A percentile compares a stretch with the other conserved stretches of the same genome.
These are phyloP conservation scores for Vanessa cardui DNA, from an alignment of 2,888 invertebrate genomes.

Conservation along the genomic window DNA sequence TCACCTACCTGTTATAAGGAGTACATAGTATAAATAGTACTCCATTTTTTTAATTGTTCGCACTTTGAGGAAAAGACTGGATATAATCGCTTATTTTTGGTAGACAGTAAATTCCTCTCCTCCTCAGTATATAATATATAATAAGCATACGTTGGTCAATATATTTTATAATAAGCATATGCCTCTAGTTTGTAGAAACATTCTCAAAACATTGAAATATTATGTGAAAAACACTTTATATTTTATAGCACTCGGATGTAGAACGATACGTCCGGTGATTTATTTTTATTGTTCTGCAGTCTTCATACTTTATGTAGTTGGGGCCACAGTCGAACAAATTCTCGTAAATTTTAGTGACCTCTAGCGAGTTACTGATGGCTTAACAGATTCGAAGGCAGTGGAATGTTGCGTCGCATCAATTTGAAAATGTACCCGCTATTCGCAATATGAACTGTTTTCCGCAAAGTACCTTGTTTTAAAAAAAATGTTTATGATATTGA, in stretches of 20 bases:
- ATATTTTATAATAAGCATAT: neutral
- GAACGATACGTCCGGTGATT: conserved; percentile 13
- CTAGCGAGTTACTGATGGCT: conserved; percentile 11
- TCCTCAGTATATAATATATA: no score
- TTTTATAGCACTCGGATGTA: conserved; percentile 15
- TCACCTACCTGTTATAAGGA: no score
- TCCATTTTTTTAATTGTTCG: no score
- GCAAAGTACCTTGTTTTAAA: no score
- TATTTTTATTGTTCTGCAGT: conserved; percentile 12
- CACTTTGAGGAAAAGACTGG: no score
- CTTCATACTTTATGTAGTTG: conserved; percentile 14
- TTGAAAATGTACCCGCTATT: neutral
- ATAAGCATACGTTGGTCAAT: no score
- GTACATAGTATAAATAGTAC: no score
- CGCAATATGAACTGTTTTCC: conserved; percentile 4
- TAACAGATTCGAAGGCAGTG: conserved; percentile 15
- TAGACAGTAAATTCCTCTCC: no score
- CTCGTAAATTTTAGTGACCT: conserved; percentile 16
- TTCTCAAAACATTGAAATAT: conserved; percentile 3
- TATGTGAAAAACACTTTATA: conserved; percentile 9
- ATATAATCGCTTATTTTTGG: no score
- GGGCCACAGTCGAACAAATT: conserved; percentile 6
- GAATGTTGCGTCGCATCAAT: conserved; percentile 10
- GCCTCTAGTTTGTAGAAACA: neutral
- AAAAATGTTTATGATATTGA: conserved; percentile 14